Evolutionary conservation across 2,113 vertebrate species (phyloP), one percentile per base, ranked within the genome.

Genomic region (Chrysemys picta): DNA sequence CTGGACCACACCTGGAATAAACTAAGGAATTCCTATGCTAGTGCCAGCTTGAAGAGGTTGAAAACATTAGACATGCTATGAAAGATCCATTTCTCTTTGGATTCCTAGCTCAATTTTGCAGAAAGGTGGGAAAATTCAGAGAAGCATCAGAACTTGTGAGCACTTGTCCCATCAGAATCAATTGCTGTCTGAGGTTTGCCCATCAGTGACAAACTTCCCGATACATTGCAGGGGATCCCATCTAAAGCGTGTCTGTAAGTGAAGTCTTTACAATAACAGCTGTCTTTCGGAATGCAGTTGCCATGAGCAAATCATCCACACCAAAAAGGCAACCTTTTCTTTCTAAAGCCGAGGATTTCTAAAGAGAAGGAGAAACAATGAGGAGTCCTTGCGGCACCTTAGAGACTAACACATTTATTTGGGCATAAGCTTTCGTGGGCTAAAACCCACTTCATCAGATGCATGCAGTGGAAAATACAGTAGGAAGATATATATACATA

Each of bases 21-120:
- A 10, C 17, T 1, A 59, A 17, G 38, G 59, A 0, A 91, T 0
- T 69, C 10, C 1, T 3, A 14, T 47, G 24, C 38, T 78, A 31
- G 49, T 93, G 16, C 49, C 72, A 79, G 69, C 24, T 24, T 45
- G 12, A 25, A 75, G n/a, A 87, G 21, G 5, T 1, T 89, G 47
- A 89, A 88, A 59, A 9, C 22, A 22, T 35, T 42, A 47, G 17
- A 94, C 89, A 21, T 65, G 1, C 5, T 27, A 8, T 16, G 24
- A 8, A 19, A 88, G 5, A 4, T 49, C 10, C 4, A 90, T 69
- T 91, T 9, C 21, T 8, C 50, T 95, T 90, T 50, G n/a, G 8
- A 72, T 91, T 96, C 90, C 1, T 2, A 1, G 90, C 86, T 93
- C 53, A 24, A 22, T 81, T 75, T 52, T 80, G 3, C 50, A 54